Evolutionary conservation across 1,140 invertebrate genomes (phyloP).

Genomic region (Copidosoma floridanum): DNA sequence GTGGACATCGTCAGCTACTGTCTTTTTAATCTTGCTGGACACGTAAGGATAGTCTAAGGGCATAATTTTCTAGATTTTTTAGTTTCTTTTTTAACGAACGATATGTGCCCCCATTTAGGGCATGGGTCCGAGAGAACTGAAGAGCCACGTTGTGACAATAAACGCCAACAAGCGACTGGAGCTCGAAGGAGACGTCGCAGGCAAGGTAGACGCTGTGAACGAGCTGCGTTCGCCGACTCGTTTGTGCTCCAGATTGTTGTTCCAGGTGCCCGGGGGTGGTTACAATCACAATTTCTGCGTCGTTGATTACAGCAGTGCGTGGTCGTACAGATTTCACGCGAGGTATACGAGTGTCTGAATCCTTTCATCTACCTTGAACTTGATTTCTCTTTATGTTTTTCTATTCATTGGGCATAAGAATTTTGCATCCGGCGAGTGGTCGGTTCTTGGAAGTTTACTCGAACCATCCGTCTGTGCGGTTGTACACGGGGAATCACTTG

Average conservation of each 20-base stretch:
- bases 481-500: conserved; percentile 65
- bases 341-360: conserved; percentile 30
- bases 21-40: conserved; percentile 71
- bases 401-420: too few relatives aligned
- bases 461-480: conserved; percentile 63
- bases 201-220: conserved; percentile 24
- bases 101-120: conserved; percentile 30
- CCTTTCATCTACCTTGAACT: too few relatives aligned
- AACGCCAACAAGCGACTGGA: conserved; percentile 50
- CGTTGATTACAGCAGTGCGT: conserved; percentile 38
- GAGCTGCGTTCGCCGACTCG: conserved; percentile 67
- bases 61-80: neutral
- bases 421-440: conserved; percentile 55
- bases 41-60: conserved; percentile 40
- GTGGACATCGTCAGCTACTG: conserved; percentile 67
- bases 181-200: too few relatives aligned
- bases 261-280: conserved; percentile 56
- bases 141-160: conserved; percentile 59
- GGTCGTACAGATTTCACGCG: conserved; percentile 41
- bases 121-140: conserved; percentile 47
- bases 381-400: too few relatives aligned
- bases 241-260: conserved; percentile 55
- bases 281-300: conserved; percentile 81
- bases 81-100: neutral
- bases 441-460: conserved; percentile 59